phyloP scores from a whole-genome alignment of 1,140 invertebrate genomes.

The Ceratina japonica region DNA sequence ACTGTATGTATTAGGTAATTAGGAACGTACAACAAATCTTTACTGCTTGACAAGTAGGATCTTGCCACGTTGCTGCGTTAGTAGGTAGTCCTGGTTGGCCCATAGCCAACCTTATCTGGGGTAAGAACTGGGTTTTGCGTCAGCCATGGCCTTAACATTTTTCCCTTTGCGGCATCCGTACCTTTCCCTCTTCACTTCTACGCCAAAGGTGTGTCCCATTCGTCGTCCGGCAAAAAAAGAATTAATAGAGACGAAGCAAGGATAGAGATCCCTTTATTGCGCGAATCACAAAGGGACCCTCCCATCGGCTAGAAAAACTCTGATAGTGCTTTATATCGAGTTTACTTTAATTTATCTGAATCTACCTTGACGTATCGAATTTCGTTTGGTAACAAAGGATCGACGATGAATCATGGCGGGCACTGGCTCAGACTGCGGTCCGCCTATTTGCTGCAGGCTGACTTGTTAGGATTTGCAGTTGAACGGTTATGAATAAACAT shows the following conservation, averaged over 20 bases:
- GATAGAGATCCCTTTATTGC: too few relatives aligned
- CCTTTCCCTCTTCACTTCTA: constrained; percentile 28
- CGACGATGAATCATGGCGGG: too few relatives aligned
- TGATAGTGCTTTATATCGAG: too few relatives aligned
- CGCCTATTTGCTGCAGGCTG: constrained; percentile 52
- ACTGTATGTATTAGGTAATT: too few relatives aligned
- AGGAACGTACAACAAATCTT: constrained; percentile 37
- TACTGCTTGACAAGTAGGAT: constrained; percentile 34
- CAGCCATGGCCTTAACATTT: constrained; percentile 56
- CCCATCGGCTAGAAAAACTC: too few relatives aligned
- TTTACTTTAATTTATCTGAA: too few relatives aligned
- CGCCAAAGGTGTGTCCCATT: neutral
- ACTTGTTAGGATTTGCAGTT: constrained; percentile 64
- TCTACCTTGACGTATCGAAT: too few relatives aligned
- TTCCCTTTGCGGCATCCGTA: constrained; percentile 54
- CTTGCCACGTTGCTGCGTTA: constrained; percentile 23
- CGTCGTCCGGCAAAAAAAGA: neutral
- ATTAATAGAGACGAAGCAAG: neutral
- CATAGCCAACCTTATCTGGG: constrained; percentile 62
- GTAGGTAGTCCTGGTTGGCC: constrained; percentile 56
- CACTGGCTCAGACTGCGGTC: too few relatives aligned
- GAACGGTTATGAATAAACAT: constrained; percentile 70
- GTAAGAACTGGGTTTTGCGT: constrained; percentile 59
- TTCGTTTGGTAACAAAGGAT: too few relatives aligned
- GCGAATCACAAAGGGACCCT: too few relatives aligned